Evolutionary conservation across 1,140 invertebrate species (phyloP).

Genomic region (Rhyacophila brunnea): DNA sequence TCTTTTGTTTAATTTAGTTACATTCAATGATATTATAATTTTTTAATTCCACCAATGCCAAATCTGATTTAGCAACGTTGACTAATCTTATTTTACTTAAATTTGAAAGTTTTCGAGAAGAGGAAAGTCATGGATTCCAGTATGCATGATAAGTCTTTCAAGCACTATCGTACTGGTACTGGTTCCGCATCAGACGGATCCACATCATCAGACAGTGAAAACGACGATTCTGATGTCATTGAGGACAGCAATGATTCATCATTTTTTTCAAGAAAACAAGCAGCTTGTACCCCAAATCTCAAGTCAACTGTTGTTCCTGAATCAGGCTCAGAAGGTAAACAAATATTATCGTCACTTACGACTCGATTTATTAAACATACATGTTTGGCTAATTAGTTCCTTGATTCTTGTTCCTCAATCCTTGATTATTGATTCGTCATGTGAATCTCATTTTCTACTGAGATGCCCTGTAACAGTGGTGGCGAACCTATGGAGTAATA

Average conservation of each 20-base stretch:
- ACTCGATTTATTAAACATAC: background rate
- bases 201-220: background rate
- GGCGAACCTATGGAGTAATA: too few relatives aligned
- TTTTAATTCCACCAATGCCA: too few relatives aligned
- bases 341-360: background rate
- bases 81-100: too few relatives aligned
- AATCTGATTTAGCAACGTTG: too few relatives aligned
- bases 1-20: too few relatives aligned
- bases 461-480: too few relatives aligned
- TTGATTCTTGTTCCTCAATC: background rate
- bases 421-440: background rate
- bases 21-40: too few relatives aligned
- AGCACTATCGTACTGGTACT: too few relatives aligned
- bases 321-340: slow-evolving; percentile 16
- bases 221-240: slow-evolving; percentile 13
- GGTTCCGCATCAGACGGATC: too few relatives aligned
- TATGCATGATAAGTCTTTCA: too few relatives aligned
- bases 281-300: background rate
- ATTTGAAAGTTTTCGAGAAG: too few relatives aligned
- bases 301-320: slow-evolving; percentile 13
- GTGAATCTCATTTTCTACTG: background rate
- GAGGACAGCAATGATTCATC: slow-evolving; percentile 18
- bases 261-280: background rate
- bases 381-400: background rate
- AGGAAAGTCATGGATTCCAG: too few relatives aligned